These are phyloP conservation scores for Diabrotica virgifera DNA, from an alignment of 1,140 invertebrate species.

Conservation along the genomic window DNA sequence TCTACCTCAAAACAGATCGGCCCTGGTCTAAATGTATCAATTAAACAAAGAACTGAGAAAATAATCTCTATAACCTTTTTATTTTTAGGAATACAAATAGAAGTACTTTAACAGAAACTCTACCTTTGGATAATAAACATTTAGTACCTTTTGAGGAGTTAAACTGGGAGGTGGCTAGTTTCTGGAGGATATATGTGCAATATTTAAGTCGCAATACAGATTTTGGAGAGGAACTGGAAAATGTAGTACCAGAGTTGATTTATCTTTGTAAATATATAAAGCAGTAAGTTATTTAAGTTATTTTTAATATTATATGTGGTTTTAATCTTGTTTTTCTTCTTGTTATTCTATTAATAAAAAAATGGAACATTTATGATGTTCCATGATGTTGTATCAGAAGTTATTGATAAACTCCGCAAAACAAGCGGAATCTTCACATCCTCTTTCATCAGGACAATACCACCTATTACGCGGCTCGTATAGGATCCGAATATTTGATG, in stretches of 20 bases:
- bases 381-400: no score
- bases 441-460: no score
- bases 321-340: neutral
- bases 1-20: no score
- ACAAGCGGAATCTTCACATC: no score
- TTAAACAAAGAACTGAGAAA: no score
- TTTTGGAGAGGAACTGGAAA: neutral
- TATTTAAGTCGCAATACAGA: slow-evolving; percentile 4
- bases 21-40: no score
- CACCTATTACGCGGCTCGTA: no score
- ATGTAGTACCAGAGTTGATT: slow-evolving; percentile 9
- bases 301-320: neutral
- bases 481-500: no score
- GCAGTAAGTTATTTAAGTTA: slow-evolving; percentile 1
- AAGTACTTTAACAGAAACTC: neutral
- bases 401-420: no score
- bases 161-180: slow-evolving; percentile 5
- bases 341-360: neutral
- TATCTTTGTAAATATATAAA: slow-evolving; percentile 8
- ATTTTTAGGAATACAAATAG: neutral
- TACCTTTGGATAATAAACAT: neutral
- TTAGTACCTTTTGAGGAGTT: slow-evolving; percentile 6
- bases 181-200: slow-evolving; percentile 11
- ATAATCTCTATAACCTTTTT: neutral
- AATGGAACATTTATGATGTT: neutral